Percentiles rank a stretch among this genome's conserved stretches.
phyloP scores from a whole-genome alignment of 2,113 vertebrate genomes.

The Oceanodroma tethys region DNA sequence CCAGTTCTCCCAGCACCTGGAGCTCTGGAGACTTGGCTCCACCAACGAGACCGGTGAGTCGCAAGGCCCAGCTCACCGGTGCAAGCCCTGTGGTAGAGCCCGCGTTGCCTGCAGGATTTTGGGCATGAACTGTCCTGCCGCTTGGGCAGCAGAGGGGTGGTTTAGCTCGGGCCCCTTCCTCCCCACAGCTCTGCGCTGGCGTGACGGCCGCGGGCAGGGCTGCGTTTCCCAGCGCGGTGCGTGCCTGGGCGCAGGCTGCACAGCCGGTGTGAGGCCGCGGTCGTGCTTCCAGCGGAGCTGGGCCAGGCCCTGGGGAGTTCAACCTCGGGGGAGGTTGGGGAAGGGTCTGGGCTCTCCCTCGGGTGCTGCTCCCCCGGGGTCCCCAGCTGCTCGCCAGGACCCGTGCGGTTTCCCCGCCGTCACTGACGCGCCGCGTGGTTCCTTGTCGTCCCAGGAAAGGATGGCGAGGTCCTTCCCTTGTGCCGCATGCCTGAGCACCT shows the following conservation, averaged over 20 bases:
- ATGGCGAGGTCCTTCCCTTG: constrained; percentile 81
- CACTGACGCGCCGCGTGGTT: rapidly evolving
- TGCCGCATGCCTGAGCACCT: constrained; percentile 87
- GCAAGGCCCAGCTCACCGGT: rapidly evolving
- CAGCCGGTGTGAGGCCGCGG: rapidly evolving
- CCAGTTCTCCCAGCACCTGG: constrained; percentile 88
- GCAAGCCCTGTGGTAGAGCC: not conserved
- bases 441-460: constrained; percentile 72
- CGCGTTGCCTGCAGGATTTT: rapidly evolving
- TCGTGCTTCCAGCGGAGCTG: not conserved
- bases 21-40: constrained; percentile 91
- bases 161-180: not conserved
- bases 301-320: not conserved
- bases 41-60: constrained; percentile 78
- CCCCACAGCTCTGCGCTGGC: not conserved
- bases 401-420: rapidly evolving
- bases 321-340: not conserved
- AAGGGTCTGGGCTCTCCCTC: not conserved
- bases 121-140: not conserved
- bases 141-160: not conserved
- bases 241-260: not conserved
- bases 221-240: rapidly evolving
- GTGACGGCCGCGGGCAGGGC: rapidly evolving
- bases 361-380: rapidly evolving
- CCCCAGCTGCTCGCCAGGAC: not conserved